Evolutionary conservation across 2,888 invertebrate genomes (phyloP), one percentile per base, ranked within the genome.

Genomic region (Drosophila kanekoi): DNA sequence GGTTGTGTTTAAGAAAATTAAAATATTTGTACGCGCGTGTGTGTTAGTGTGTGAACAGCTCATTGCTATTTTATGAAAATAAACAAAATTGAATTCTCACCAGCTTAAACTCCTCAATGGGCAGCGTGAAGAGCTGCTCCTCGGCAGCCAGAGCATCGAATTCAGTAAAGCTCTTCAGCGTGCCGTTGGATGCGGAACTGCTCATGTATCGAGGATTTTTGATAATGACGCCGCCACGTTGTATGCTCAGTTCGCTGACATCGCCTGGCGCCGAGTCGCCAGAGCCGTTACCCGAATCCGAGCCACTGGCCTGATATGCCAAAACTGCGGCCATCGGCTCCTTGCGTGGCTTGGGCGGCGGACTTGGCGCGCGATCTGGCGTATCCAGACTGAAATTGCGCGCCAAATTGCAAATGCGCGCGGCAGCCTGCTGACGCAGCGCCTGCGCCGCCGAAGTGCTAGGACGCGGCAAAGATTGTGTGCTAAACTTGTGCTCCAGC

Each of bases 221-320:
- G 32, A 95, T 95, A 20, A 95, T 93, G 14, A 95, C 95, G 0
- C 95, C 95, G 16, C 93, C 75, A 9, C 75, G 75, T 18, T 76
- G 93, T 60, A 85, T 72, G 9, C 79, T 81, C 23, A 87, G 61
- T 3, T 91, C 91, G 28, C 63, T 78, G 16, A 64, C 70, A 13
- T 94, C 94, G 10, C 95, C 95, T 2, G 94, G 93, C 0, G 94
- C 95, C 0, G 96, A 96, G 91, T 97, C 97, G 0, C 97, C 97
- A 0, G 97, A 97, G 0, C 97, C 97, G 87, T 97, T 97, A 0
- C 97, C 97, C 1, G 97, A 97, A 92, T 97, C 97, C 0, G 97
- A 97, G 0, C 97, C 97, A 32, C 96, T 97, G 0, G 96, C 96
- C 75, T 96, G 96, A 80, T 96, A 96, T 0, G 95, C 94, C 1